These are phyloP conservation scores for Oreochromis spilurus DNA, from an alignment of 2,113 vertebrate genomes.

Conservation along the genomic window DNA sequence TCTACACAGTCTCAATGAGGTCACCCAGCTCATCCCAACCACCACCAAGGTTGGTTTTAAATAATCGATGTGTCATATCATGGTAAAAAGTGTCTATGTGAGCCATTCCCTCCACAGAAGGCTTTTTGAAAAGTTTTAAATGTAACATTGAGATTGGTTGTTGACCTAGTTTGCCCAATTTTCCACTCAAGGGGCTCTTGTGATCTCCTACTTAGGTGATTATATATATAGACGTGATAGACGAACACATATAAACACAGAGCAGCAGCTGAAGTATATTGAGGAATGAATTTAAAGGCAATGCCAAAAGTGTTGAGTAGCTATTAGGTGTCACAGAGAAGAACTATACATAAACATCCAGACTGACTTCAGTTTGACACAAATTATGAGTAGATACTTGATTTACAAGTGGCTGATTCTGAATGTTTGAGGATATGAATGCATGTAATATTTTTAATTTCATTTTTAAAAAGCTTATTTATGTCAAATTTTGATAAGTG, in stretches of 20 bases:
- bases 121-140: neutral
- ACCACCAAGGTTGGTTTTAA: conserved; percentile 83
- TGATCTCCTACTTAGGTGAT: neutral
- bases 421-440: neutral
- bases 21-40: conserved; percentile 94
- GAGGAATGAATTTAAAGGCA: neutral
- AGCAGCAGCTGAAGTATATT: neutral
- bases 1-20: conserved; percentile 96
- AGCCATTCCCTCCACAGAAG: neutral
- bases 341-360: neutral
- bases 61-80: neutral
- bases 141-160: neutral
- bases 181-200: neutral
- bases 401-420: neutral
- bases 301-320: neutral
- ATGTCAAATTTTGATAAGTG: neutral
- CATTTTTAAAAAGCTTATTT: neutral
- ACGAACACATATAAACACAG: neutral
- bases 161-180: neutral
- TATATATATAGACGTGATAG: neutral
- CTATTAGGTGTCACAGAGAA: neutral
- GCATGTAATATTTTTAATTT: neutral
- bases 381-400: neutral
- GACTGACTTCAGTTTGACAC: neutral
- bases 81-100: neutral